Conservation (phyloP, 2,113 vertebrate genomes). For the Scortum barcoo region DNA sequence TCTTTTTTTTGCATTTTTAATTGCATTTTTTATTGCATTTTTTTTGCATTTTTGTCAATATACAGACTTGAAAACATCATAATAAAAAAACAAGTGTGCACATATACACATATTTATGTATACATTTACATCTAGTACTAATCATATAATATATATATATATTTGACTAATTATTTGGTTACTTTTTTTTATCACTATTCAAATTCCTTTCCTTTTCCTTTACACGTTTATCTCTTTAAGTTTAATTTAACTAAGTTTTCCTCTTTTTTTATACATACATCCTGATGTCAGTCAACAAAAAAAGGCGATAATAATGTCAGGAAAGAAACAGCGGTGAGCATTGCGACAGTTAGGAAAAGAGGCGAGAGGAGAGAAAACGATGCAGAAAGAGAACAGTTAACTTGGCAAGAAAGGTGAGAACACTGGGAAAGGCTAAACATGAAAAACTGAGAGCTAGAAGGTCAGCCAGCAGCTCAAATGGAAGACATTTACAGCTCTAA, state of each 20-base stretch:
- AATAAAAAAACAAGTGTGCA: neutral
- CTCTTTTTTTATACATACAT: too few species aligned
- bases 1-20: too few species aligned
- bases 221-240: neutral
- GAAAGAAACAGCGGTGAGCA: neutral
- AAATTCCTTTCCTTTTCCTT: neutral
- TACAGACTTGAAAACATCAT: neutral
- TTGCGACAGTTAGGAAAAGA: neutral
- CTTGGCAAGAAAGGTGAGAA: conserved; percentile 77
- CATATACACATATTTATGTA: neutral
- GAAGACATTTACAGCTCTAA: conserved; percentile 81
- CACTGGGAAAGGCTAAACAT: conserved; percentile 73
- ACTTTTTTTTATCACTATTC: neutral
- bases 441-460: conserved; percentile 74
- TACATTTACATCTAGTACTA: neutral
- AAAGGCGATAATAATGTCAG: neutral
- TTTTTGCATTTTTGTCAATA: neutral
- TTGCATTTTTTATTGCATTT: neutral
- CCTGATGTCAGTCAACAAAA: neutral
- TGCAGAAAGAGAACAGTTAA: conserved; percentile 34
- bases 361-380: neutral
- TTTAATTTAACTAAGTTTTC: neutral
- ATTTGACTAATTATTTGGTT: neutral
- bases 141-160: too few species aligned
- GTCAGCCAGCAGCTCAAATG: conserved; percentile 79